Percentiles rank a stretch among this genome's conserved stretches.
phyloP scores from a whole-genome alignment of 2,797 vertebrate species.

The Dendrocincla tyrannina region DNA sequence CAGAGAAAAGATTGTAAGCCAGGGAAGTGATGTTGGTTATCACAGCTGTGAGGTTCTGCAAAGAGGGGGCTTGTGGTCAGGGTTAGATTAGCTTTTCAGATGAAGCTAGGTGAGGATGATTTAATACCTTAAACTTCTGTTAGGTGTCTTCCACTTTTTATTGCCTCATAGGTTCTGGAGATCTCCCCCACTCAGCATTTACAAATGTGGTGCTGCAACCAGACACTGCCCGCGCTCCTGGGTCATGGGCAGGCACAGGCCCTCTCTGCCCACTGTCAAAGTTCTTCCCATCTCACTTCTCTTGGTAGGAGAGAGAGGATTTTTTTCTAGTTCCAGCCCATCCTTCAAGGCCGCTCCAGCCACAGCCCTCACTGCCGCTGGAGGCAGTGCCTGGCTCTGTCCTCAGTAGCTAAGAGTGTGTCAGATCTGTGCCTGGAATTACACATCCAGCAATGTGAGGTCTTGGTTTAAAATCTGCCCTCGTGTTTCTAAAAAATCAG shows the following conservation, averaged over 20 bases:
- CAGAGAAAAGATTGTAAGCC: neutral
- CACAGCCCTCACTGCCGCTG: fast-evolving
- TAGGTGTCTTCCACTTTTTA: neutral
- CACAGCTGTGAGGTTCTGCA: neutral
- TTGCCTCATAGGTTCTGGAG: neutral
- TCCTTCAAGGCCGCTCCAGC: neutral
- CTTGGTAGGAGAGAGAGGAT: neutral
- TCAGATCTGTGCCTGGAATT: fast-evolving
- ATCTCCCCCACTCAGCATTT: fast-evolving
- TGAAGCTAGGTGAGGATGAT: neutral
- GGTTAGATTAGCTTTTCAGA: neutral
- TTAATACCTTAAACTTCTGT: neutral
- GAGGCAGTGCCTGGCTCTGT: neutral
- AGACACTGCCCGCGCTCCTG: neutral
- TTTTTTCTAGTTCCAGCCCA: neutral
- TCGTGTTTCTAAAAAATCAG: neutral
- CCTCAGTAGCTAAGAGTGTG: neutral
- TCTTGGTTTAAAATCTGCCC: neutral
- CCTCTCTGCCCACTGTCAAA: fast-evolving
- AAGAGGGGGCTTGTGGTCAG: neutral
- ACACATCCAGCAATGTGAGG: fast-evolving
- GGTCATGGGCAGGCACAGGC: fast-evolving
- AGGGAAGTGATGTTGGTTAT: neutral
- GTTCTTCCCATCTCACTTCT: neutral
- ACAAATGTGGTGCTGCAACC: neutral